These are phyloP conservation scores for Brachyptera putata DNA, from an alignment of 2,888 invertebrate genomes.

Conservation along the genomic window DNA sequence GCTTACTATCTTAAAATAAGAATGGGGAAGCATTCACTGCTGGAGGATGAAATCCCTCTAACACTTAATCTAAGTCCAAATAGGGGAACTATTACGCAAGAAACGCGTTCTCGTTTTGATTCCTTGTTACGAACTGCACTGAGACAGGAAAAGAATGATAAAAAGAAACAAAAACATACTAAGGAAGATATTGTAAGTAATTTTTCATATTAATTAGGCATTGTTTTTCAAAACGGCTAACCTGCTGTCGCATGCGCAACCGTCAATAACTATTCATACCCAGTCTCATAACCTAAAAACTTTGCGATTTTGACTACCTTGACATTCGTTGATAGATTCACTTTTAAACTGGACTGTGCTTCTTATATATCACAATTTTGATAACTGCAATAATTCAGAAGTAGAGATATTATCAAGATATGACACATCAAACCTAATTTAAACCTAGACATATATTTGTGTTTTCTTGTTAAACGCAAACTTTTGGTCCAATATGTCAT, in stretches of 20 bases:
- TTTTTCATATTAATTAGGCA: neutral
- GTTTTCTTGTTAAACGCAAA: no score
- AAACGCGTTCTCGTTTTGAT: constrained; percentile 42
- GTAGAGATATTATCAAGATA: neutral
- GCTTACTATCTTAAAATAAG: no score
- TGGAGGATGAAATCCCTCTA: constrained; percentile 28
- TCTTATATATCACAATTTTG: neutral
- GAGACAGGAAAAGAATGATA: constrained; percentile 34
- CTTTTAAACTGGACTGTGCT: constrained; percentile 17
- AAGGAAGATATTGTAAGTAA: neutral
- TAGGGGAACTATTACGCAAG: constrained; percentile 35
- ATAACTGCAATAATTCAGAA: neutral
- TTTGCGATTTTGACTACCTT: no score
- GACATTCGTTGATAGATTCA: no score
- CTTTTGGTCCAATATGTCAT: no score
- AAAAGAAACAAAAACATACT: constrained; percentile 25
- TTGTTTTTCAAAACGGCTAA: no score
- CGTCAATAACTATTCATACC: no score
- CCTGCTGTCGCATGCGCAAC: no score
- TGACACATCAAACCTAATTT: neutral
- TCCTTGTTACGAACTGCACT: constrained; percentile 39
- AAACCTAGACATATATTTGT: no score
- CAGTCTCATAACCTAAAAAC: no score
- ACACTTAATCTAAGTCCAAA: constrained; percentile 26
- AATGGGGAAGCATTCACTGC: constrained; percentile 3